Conservation (phyloP, 1,140 invertebrate genomes). For the Myzus persicae region DNA sequence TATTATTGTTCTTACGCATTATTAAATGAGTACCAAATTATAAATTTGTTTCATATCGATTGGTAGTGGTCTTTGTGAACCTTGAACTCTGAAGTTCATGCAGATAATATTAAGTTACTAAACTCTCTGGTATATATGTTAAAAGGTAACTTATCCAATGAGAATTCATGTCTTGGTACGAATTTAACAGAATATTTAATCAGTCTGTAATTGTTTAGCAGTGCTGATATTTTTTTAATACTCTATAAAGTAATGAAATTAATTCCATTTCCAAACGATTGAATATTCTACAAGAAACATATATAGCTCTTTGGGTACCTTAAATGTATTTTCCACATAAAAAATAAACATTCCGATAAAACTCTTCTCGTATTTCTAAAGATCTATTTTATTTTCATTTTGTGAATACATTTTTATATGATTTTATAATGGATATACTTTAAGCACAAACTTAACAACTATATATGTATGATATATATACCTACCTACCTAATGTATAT, state of each 20-base stretch:
- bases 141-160: background rate
- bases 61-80: background rate
- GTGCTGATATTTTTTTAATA: background rate
- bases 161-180: background rate
- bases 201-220: background rate
- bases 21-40: background rate
- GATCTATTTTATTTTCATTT: background rate
- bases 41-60: background rate
- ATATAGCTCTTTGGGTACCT: background rate
- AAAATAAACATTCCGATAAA: conserved; percentile 5
- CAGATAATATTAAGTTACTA: background rate
- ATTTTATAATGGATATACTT: background rate
- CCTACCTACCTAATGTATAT: background rate
- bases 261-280: conserved; percentile 23
- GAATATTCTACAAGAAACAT: background rate
- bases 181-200: background rate
- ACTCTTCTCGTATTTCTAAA: background rate
- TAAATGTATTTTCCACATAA: background rate
- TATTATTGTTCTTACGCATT: background rate
- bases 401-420: background rate
- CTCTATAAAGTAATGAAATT: conserved; percentile 1
- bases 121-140: background rate
- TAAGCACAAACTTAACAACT: background rate
- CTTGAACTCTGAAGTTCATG: background rate
- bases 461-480: background rate